These are phyloP conservation scores for Clarias platycephalus DNA, from an alignment of 2,797 vertebrate species.

Conservation along the genomic window DNA sequence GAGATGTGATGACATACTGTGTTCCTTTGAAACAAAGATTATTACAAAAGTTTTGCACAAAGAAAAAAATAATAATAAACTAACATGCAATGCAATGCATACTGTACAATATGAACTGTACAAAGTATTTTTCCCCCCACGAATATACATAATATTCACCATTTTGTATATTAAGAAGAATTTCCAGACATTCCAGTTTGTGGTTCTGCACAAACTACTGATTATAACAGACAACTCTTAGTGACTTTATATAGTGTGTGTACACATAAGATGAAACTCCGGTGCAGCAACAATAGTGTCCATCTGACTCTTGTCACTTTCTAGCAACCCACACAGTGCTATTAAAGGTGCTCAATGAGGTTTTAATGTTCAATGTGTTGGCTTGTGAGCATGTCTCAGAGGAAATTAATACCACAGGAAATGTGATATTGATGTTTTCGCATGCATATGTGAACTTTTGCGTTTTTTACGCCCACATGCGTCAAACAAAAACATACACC, in stretches of 20 bases:
- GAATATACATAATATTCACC: background rate
- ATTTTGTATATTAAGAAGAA: background rate
- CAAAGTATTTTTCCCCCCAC: background rate
- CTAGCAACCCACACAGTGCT: background rate
- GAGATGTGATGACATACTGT: constrained; percentile 30
- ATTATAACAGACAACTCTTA: background rate
- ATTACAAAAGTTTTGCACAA: background rate
- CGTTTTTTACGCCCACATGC: constrained; percentile 73
- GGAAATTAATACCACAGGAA: constrained; percentile 80
- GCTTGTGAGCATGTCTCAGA: constrained; percentile 23
- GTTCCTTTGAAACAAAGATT: constrained; percentile 18
- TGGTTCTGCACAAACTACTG: background rate
- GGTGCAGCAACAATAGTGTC: background rate
- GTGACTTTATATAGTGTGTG: background rate
- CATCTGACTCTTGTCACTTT: background rate
- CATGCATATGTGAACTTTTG: constrained; percentile 65
- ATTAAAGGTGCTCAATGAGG: constrained; percentile 20
- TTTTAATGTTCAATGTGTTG: constrained; percentile 21
- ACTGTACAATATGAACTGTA: too few species aligned
- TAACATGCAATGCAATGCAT: background rate
- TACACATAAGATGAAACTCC: background rate
- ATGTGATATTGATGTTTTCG: constrained; percentile 77
- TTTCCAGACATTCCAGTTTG: background rate
- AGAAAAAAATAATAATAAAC: background rate
- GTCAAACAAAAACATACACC: constrained; percentile 57